Conservation (phyloP, 2,113 vertebrate species). For the Aspidoscelis tigris region DNA sequence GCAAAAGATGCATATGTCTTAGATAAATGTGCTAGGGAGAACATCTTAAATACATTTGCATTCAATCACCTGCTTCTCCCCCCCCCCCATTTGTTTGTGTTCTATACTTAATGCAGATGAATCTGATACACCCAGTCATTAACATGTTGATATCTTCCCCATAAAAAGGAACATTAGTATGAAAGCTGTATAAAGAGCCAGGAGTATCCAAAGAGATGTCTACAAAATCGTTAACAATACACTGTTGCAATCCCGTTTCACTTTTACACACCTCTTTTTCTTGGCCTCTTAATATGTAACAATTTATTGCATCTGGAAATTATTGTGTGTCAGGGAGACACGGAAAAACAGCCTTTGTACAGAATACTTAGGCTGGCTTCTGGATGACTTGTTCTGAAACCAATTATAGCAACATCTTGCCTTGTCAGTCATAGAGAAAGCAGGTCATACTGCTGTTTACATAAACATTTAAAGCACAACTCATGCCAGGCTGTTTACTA, state of each 20-base stretch:
- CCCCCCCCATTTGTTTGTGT: too few species aligned
- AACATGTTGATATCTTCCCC: background rate
- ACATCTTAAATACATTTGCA: too few species aligned
- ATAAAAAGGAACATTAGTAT: background rate
- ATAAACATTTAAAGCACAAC: constrained; percentile 26
- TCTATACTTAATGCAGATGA: background rate
- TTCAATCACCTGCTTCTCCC: background rate
- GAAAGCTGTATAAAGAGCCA: too few species aligned
- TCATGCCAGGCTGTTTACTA: accelerated
- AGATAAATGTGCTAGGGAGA: constrained; percentile 23
- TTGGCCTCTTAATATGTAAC: background rate
- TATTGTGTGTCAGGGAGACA: background rate
- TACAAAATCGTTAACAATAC: constrained; percentile 2
- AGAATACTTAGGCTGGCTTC: constrained; percentile 3
- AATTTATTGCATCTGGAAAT: background rate
- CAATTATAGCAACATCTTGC: constrained; percentile 47
- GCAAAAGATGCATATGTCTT: background rate
- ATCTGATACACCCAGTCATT: background rate
- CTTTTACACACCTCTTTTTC: background rate
- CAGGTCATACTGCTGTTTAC: constrained; percentile 5
- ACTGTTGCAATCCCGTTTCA: constrained; percentile 17
- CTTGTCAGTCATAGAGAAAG: constrained; percentile 19
- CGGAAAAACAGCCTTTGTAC: constrained; percentile 8
- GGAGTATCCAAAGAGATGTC: too few species aligned
- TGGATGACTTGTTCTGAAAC: constrained; percentile 25